Base-by-base conservation (phyloP, 2,797 vertebrate species). In the Petrocephalus sullivani region DNA sequence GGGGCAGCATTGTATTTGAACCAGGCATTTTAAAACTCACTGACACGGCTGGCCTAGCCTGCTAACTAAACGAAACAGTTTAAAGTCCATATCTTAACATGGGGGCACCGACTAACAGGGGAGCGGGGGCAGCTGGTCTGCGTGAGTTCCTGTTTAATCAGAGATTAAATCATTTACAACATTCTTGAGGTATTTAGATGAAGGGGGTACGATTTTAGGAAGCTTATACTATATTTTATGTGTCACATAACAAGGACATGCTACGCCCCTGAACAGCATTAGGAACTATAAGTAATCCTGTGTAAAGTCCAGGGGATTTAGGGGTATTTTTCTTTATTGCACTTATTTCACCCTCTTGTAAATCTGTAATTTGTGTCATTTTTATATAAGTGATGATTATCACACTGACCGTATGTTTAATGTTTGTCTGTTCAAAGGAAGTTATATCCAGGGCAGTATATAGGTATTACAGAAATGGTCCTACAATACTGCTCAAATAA, bases 171-270 rank as follows among this genome's bases (percentile, higher is more conserved):
- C 91, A 90, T 95, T 95, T 95, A 93, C 90, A 93, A 91, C 95
- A 96, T 96, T 96, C 95, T 93, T 96, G 87, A 89, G 92, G 94
- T 93, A 94, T 95, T 96, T 95, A 92, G 90, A 89, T 88, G 90
- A 89, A 90, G 91, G 85, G 92, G 87, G 61, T 92, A 87, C 60
- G 91, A 93, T 94, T 94, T 92, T 93, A 88, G 91, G 90, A 87
- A 93, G 95, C 94, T 96, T 94, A 95, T 92, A 89, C 91, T 92
- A 93, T 94, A 94, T 92, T 95, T 93, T 91, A 94, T 93, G 94
- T 93, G 94, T 95, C 94, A 91, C 90, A 89, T 89, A 89, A 87
- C 88, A 88, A 92, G 90, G 92, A 92, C 90, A 87, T 90, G 89
- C 88, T 81, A 88, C 89, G 92, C 87, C 58, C 86, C 87, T 89